Conservation (phyloP, 2,888 invertebrate species). For the Oxytorus armatus region DNA sequence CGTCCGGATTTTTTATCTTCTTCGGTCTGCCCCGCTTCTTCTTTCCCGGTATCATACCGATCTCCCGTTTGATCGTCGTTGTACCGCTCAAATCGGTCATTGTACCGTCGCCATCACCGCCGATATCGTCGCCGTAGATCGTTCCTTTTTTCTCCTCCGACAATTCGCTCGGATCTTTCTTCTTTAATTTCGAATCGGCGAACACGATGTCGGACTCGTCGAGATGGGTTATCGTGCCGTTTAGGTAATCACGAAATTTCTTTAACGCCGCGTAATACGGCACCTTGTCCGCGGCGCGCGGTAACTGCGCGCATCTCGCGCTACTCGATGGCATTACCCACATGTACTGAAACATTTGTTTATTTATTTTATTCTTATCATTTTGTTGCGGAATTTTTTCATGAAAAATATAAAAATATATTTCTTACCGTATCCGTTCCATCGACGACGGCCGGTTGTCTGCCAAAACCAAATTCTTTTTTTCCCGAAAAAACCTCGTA, state of each 20-base stretch:
- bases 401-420: background rate
- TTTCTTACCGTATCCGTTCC: slow-evolving; percentile 95
- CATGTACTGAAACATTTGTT: slow-evolving; percentile 89
- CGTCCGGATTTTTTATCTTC: slow-evolving; percentile 91
- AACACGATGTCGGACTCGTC: slow-evolving; percentile 96
- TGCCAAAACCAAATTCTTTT: slow-evolving; percentile 98
- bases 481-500: slow-evolving; percentile 99
- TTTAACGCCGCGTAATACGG: slow-evolving; percentile 98
- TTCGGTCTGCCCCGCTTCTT: slow-evolving; percentile 96
- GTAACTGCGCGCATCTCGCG: slow-evolving; percentile 97
- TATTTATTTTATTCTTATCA: slow-evolving; percentile 20
- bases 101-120: slow-evolving; percentile 78
- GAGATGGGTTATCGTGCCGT: slow-evolving; percentile 93
- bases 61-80: slow-evolving; percentile 78
- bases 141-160: slow-evolving; percentile 80
- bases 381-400: background rate
- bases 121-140: slow-evolving; percentile 76
- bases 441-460: slow-evolving; percentile 96
- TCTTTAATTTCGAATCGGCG: slow-evolving; percentile 89
- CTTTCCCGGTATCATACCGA: slow-evolving; percentile 88
- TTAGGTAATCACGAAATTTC: slow-evolving; percentile 97
- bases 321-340: slow-evolving; percentile 99
- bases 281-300: slow-evolving; percentile 98
- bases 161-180: slow-evolving; percentile 79
- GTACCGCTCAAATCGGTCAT: slow-evolving; percentile 79